Evolutionary conservation across 2,113 vertebrate species (phyloP).

Genomic region (Phylloscopus trochilus): DNA sequence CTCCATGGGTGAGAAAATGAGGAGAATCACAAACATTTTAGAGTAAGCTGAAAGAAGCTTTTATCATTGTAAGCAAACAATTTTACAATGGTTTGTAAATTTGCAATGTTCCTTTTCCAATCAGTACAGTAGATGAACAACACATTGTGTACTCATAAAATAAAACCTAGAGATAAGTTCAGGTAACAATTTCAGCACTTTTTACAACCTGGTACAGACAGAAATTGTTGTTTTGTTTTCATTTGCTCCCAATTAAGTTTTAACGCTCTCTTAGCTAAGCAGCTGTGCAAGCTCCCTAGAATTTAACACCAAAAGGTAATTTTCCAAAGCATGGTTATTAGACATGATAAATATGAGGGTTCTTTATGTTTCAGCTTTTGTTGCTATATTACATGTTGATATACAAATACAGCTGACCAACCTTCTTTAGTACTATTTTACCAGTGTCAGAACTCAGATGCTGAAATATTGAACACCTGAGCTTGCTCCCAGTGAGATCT

Average conservation of each 20-base stretch:
- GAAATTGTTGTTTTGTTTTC: background rate
- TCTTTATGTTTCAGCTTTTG: background rate
- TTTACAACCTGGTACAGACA: slow-evolving; percentile 9
- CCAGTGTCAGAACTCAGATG: background rate
- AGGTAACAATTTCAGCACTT: slow-evolving; percentile 10
- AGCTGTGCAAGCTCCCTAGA: background rate
- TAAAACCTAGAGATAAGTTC: slow-evolving; percentile 18
- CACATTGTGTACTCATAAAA: slow-evolving; percentile 31
- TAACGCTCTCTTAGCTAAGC: background rate
- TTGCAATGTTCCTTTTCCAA: slow-evolving; percentile 40
- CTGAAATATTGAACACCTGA: slow-evolving; percentile 16
- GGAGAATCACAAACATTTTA: slow-evolving; percentile 1
- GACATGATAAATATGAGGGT: background rate
- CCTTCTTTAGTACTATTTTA: background rate
- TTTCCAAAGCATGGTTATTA: background rate
- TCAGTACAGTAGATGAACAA: slow-evolving; percentile 40
- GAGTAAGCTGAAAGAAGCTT: slow-evolving; percentile 7
- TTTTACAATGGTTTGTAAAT: slow-evolving; percentile 50
- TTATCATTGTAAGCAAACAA: slow-evolving; percentile 27
- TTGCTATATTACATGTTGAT: background rate
- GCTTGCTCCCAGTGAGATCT: background rate
- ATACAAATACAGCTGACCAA: background rate
- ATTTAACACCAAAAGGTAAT: background rate
- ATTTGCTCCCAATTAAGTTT: background rate
- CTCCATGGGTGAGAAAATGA: background rate